Evolutionary conservation across 1,140 invertebrate genomes (phyloP), one percentile per base, ranked within the genome.

Genomic region (Laupala kohalensis): DNA sequence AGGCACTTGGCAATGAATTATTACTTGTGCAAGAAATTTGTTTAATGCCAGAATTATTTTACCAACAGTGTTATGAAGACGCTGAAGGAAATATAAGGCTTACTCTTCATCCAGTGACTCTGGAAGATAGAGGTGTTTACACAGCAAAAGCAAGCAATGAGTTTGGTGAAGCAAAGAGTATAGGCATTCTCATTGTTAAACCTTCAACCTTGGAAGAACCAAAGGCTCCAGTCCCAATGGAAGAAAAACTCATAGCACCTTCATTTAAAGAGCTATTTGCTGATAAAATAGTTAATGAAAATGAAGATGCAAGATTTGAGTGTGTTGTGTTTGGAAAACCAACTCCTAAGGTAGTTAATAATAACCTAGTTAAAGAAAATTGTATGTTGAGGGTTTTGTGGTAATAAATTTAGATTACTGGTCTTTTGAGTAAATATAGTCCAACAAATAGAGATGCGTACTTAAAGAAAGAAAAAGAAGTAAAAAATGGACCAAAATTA

Each of bases 131-230:
- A 76, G 91, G 91, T 4, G 88, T 91, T 69, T 93, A 92, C 76
- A 89, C 89, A 0, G 88, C 88, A 0, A 89, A 90, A 77, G 91
- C 91, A 0, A 83, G 81, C 2, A 93, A 92, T 79, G 76, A 80
- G 24, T 81, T 84, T 25, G 92, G 92, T n/a, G 90, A 92, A 75
- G 90, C 89, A 0, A 92, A 92, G 77, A 91, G 90, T 75, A 91
- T 92, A 73, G 89, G 90, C 0, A 88, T 91, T 74, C 76, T 94
- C 4, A 91, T 90, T 64, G 89, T 92, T 0, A 89, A 89, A 78
- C 82, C 85, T 0, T 23, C 68, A 25, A 64, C 28, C 37, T 62
- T 53, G 23, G 64, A 62, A 71, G 76, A 84, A 78, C 76, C 80
- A 9, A 69, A 71, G 74, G 75, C 2, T 75, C 74, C 78, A 24